Evolutionary conservation across 2,888 invertebrate species (phyloP), one percentile per base, ranked within the genome.

Genomic region (Drosophila leonis): DNA sequence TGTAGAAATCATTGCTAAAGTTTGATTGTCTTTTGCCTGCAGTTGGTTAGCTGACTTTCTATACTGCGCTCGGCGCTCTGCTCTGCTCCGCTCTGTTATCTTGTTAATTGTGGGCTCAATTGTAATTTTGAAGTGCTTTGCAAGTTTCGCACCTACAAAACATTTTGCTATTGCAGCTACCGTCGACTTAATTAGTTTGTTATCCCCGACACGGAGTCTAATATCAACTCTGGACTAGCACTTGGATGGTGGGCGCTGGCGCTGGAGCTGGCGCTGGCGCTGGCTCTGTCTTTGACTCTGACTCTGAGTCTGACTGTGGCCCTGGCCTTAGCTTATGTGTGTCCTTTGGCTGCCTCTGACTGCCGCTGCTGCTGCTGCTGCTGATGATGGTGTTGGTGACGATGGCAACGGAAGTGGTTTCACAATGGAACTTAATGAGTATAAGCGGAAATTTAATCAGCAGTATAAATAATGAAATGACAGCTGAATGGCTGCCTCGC

Each of bases 381-480:
- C 24, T 41, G 60, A 18, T 44, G 7, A 18, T 44, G 64, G 18
- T 55, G 54, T 35, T 37, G 57, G 18, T 46, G 69, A 51, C 41
- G 66, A 46, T 69, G 69, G 67, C 74, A 72, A 69, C 84, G 84
- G 84, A 89, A 89, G 84, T 83, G 89, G 88, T 89, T 87, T 79
- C 74, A 87, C 87, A 89, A 89, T 89, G 77, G 76, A 86, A 87
- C 88, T 84, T 84, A 84, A 84, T 87, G 88, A 84, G 90, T 84
- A 84, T 89, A 89, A 84, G 84, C 84, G 84, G 89, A 89, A 87
- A 84, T 89, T 89, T 89, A 84, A 84, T 89, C 84, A 84, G 84
- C 87, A 89, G 88, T 84, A 89, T 84, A 89, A 89, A 84, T 84
- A 89, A 89, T 87, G 89, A 89, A 84, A 84, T 84, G 84, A 81